Base-by-base conservation (phyloP, 2,113 vertebrate species). In the Coptodon rendalli region DNA sequence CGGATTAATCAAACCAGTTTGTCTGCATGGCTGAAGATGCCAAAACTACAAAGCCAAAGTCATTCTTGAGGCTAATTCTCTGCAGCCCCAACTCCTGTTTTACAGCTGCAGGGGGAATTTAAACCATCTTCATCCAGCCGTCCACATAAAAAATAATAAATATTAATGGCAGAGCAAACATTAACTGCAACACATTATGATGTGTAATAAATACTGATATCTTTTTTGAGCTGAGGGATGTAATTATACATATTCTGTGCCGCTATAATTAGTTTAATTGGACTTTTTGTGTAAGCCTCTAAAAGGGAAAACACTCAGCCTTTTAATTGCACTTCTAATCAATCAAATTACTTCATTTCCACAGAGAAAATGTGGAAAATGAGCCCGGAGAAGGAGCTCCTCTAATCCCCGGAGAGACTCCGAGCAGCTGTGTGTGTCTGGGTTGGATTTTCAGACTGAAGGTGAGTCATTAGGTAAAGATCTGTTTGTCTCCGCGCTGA, bases 391-490 rank as follows among this genome's bases (percentile, higher is more conserved):
- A 19, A 10, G 5, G 43, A 38, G n/a, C 10, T 34, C 29, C 14
- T 81, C 9, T 2, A 19, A 71, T 29, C 43, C 5, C n/a, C 22
- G 8, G 52, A 63, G 22, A n/a, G 17, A 22, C 31, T 66, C 17
- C 4, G 27, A 43, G 36, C 48, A 56, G 48, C 80, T 27, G 43
- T 76, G 66, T 31, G 76, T 61, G 66, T 71, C 22, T 14, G n/a
- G 63, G 48, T 22, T 54, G 17, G 16, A 27, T 43, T 54, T 45
- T 27, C 24, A 59, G 43, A 4, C 27, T 50, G 63, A 48, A 45
- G 53, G 73, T 22, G 61, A 83, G 83, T 86, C 88, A 82, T 82
- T 79, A 84, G 63, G 17, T 2, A 34, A 63, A 89, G 82, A 79
- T 38, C 56, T 83, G 83, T 71, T 80, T 81, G 52, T 76, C 43